These are phyloP conservation scores for Papilio dardanus DNA, from an alignment of 1,140 invertebrate genomes.

Conservation along the genomic window DNA sequence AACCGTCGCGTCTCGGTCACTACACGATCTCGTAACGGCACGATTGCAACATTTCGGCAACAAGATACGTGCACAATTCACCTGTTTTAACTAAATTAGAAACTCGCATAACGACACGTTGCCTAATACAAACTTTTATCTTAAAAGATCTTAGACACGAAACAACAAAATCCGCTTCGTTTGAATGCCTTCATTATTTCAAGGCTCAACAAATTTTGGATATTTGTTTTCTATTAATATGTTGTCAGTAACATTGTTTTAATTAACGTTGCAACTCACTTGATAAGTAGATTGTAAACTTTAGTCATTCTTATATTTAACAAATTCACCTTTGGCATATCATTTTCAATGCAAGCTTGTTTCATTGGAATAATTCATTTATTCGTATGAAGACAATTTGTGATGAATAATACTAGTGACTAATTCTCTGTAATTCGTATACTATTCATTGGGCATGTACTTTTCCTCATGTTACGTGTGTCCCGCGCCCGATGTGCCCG, in stretches of 20 bases:
- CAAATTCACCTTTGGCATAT: background rate
- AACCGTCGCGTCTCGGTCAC: background rate
- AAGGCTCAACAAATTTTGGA: background rate
- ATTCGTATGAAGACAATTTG: background rate
- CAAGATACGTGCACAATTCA: constrained; percentile 28
- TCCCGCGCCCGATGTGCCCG: constrained; percentile 22
- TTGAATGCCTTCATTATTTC: background rate
- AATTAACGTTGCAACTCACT: background rate
- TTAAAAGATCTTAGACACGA: constrained; percentile 45
- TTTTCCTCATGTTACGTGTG: constrained; percentile 49
- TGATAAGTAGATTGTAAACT: background rate
- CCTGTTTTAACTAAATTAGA: constrained; percentile 4
- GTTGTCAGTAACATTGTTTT: no score
- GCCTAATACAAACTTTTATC: constrained; percentile 42
- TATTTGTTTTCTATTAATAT: no score
- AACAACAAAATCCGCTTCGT: background rate
- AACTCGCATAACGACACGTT: constrained; percentile 40
- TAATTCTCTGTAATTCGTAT: constrained; percentile 41
- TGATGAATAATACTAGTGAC: constrained; percentile 38
- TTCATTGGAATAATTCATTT: background rate
- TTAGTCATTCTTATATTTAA: no score
- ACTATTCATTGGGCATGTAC: constrained; percentile 43
- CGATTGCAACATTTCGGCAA: constrained; percentile 32
- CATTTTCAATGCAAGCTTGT: background rate
- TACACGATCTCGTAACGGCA: constrained; percentile 15